These are phyloP conservation scores for Volucella inflata DNA, from an alignment of 2,888 invertebrate genomes.

Conservation along the genomic window DNA sequence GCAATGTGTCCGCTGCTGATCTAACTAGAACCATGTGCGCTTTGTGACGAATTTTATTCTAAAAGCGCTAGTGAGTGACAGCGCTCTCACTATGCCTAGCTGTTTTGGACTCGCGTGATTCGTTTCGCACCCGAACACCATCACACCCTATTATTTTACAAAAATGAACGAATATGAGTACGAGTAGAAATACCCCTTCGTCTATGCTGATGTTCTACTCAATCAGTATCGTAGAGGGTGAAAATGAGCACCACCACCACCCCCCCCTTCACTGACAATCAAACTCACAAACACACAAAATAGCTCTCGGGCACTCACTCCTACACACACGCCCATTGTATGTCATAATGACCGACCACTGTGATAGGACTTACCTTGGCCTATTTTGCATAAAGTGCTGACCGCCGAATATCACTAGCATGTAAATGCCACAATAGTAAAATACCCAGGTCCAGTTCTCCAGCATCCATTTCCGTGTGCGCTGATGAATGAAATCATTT, in stretches of 20 bases:
- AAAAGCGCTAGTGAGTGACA: background rate
- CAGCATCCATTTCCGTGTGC: conserved; percentile 96
- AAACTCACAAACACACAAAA: too few relatives aligned
- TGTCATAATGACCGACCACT: too few relatives aligned
- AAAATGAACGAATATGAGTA: too few relatives aligned
- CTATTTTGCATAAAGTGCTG: conserved; percentile 97
- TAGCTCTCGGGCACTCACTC: background rate
- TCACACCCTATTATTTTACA: too few relatives aligned
- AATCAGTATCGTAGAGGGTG: background rate
- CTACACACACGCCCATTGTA: conserved; percentile 23
- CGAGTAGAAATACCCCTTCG: too few relatives aligned
- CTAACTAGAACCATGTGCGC: conserved; percentile 33
- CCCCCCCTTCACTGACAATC: background rate
- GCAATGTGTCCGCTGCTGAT: conserved; percentile 1
- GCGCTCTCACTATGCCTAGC: conserved; percentile 9
- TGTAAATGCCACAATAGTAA: conserved; percentile 93
- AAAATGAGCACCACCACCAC: conserved; percentile 1
- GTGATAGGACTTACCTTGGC: conserved; percentile 86
- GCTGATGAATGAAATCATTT: conserved; percentile 95
- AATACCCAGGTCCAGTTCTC: conserved; percentile 98
- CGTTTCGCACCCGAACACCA: background rate
- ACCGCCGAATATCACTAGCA: conserved; percentile 96
- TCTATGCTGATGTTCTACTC: conserved; percentile 9
- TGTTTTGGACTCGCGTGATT: conserved; percentile 6
- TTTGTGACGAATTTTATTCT: background rate